phyloP scores from a whole-genome alignment of 2,888 invertebrate genomes.

The Petrolisthes cinctipes region DNA sequence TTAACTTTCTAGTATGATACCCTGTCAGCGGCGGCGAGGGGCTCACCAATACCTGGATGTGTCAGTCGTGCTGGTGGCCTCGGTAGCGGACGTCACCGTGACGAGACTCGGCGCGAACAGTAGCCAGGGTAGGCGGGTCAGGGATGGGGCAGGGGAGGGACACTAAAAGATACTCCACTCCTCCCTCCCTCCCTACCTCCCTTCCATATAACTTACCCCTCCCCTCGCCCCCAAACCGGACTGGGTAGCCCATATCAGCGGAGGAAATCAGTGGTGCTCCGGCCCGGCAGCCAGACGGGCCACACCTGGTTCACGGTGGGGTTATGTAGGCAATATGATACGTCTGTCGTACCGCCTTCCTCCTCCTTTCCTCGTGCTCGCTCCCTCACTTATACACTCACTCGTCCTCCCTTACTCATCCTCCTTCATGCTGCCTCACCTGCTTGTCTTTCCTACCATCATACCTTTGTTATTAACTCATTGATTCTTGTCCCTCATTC shows the following conservation, averaged over 20 bases:
- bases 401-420: constrained; percentile 13
- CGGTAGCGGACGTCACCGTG: background rate
- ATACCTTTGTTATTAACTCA: background rate
- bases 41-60: constrained; percentile 1
- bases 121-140: constrained; percentile 6
- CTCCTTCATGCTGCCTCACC: background rate
- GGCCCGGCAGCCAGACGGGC: constrained; percentile 33
- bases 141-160: background rate
- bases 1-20: no score
- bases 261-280: constrained; percentile 37
- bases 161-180: background rate
- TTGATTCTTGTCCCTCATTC: background rate
- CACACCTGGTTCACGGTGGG: constrained; percentile 49
- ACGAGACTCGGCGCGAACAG: constrained; percentile 2
- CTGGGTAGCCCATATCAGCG: constrained; percentile 32
- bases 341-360: constrained; percentile 28
- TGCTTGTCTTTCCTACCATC: background rate
- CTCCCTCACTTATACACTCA: constrained; percentile 16
- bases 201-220: constrained; percentile 14
- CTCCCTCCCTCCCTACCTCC: background rate
- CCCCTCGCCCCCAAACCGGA: constrained; percentile 28
- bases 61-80: background rate
- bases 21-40: background rate
- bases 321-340: constrained; percentile 45
- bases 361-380: background rate